phyloP scores from a whole-genome alignment of 1,140 invertebrate species.

The Drosophila parabipectinata region DNA sequence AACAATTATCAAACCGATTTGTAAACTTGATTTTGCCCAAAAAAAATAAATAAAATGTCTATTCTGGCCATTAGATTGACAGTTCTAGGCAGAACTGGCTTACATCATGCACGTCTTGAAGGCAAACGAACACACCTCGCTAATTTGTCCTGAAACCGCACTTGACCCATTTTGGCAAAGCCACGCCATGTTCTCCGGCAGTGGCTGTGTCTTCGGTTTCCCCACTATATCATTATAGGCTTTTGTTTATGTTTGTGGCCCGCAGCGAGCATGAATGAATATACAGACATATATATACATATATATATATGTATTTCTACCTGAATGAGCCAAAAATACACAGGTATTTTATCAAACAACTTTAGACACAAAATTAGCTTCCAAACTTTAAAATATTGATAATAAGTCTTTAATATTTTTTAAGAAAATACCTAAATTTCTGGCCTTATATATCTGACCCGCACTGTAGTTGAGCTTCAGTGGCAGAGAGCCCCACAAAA shows the following conservation, averaged over 20 bases:
- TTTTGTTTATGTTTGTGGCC: conserved; percentile 66
- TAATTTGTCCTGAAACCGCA: conserved; percentile 73
- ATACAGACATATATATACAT: not conserved
- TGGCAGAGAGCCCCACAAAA: conserved; percentile 36
- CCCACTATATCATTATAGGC: conserved; percentile 77
- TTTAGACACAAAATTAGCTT: not conserved
- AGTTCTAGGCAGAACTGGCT: conserved; percentile 45
- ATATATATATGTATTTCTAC: conserved; percentile 2
- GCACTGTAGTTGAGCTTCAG: conserved; percentile 10
- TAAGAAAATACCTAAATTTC: too few relatives aligned
- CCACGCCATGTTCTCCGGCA: conserved; percentile 26
- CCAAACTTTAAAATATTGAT: not conserved
- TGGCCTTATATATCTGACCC: conserved; percentile 2
- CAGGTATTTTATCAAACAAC: not conserved
- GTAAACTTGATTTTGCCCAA: conserved; percentile 51
- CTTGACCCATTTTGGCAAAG: conserved; percentile 66
- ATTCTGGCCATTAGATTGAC: conserved; percentile 34
- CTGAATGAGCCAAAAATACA: not conserved
- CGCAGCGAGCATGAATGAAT: conserved; percentile 52
- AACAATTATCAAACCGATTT: conserved; percentile 40
- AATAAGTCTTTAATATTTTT: too few relatives aligned
- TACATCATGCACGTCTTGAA: conserved; percentile 51
- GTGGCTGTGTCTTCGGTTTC: conserved; percentile 28
- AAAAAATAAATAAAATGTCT: conserved; percentile 20
- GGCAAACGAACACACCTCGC: conserved; percentile 57